Evolutionary conservation across 2,888 invertebrate genomes (phyloP), one percentile per base, ranked within the genome.

Genomic region (Seira sanloemensis): DNA sequence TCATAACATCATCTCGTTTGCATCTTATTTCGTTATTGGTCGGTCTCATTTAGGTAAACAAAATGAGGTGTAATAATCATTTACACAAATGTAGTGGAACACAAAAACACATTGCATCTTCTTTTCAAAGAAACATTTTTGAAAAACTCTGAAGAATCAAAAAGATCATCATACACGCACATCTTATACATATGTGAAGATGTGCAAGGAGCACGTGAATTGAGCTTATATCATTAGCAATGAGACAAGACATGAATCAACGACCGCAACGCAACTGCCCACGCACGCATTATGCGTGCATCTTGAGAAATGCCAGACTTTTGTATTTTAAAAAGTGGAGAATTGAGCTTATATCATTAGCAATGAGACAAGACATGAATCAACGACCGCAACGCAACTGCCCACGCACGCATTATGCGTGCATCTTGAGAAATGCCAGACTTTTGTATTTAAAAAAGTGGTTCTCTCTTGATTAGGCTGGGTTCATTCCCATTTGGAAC

Each of bases 401-500:
- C 37, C 37, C 12, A 37, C 37, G 5, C 37, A 37, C 37, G 37
- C 37, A 37, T 12, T 7, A 37, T 37, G 37, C 37, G 37, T 37
- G 37, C 37, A 37, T 37, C 37, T 12, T 37, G 37, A 37, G 4
- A 12, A 37, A 37, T 37, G 4, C 4, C 37, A 37, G 0, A 23
- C 19, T 67, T 24, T 23, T 58, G 21, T 24, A 50, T 46, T 46
- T 7, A 19, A 65, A 58, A 54, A 50, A 18, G 21, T 23, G 21
- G 74, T 18, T 12, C 65, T 74, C 27, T 0, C 65, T 75, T 68
- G 7, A 65, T 19, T 21, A 1, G 19, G 23, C 12, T 9, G 9
- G 23, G 21, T 21, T 72, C 58, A n/a, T 54, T 72, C 54, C 25
- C 54, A 58, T 72, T 72, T 54, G n/a, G 19, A 54, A 54, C 72